phyloP scores from a whole-genome alignment of 2,113 vertebrate genomes.

The Peromyscus californicus region DNA sequence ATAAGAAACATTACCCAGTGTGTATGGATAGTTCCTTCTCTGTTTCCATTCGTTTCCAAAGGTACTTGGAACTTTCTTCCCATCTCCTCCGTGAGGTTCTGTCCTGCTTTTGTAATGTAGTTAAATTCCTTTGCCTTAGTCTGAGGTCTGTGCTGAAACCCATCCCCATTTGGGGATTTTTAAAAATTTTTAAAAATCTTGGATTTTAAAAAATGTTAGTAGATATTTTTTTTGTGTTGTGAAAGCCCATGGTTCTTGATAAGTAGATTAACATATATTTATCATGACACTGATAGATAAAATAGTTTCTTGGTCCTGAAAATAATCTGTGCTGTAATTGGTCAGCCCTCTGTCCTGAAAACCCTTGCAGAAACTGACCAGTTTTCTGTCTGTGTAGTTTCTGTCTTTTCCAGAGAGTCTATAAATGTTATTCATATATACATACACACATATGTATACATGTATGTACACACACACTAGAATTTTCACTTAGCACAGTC shows the following conservation, averaged over 20 bases:
- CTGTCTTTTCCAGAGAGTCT: neutral
- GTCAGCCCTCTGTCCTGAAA: neutral
- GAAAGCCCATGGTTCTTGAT: neutral
- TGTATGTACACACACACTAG: neutral
- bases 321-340: neutral
- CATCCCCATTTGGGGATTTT: too few species aligned
- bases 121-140: neutral
- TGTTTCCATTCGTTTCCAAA: neutral
- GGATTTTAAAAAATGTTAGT: neutral
- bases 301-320: neutral
- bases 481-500: neutral
- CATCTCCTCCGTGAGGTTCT: neutral
- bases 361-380: neutral
- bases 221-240: neutral
- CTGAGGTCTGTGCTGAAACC: neutral
- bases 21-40: neutral
- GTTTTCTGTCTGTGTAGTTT: neutral
- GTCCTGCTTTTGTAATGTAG: neutral
- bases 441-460: too few species aligned
- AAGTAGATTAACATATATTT: neutral
- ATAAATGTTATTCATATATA: neutral
- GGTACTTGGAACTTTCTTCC: neutral
- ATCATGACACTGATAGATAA: neutral
- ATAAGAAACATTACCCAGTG: neutral
- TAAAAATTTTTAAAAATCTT: neutral